Evolutionary conservation across 2,113 vertebrate genomes (phyloP), one percentile per base, ranked within the genome.

Genomic region (Chionodraco myersi): DNA sequence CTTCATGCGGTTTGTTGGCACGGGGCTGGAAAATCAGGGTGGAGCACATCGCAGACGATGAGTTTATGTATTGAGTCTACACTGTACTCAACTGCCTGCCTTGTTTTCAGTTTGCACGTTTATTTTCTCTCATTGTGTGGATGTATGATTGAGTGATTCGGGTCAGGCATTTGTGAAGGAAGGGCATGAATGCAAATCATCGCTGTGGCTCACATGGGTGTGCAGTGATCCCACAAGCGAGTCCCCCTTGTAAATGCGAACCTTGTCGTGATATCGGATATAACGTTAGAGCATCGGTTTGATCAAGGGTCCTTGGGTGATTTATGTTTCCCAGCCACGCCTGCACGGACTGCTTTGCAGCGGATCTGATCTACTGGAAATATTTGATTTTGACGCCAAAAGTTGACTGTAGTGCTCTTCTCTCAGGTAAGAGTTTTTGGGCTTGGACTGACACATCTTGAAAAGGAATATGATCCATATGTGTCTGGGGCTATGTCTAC

Each of bases 1-100:
- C 47, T 81, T 83, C 57, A 68, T 82, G 83, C 48, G 67, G 73
- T 56, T 69, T 80, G 72, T 68, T 90, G 72, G 88, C 80, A 66
- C 69, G 1, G 54, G 30, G 47, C 80, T 74, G n/a, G 62, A 76
- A 84, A 90, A 89, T 80, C 77, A 81, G 91, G 92, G 91, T 93
- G 91, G 91, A 93, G 92, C 90, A 78, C 87, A 21, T 75, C 15
- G 60, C 26, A 83, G 72, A 53, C 67, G 79, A 78, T 21, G 54
- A 81, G 60, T 79, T 71, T 79, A 51, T 78, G 57, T 77, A 23
- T 23, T 56, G 58, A 67, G 2, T 74, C 68, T 65, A 4, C 18
- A 5, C 58, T 1, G 36, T 3, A 9, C 6, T 49, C 45, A 47
- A 47, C 48, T 36, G 49, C 23, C n/a, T 68, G 52, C n/a, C 45